Evolutionary conservation across 2,113 vertebrate genomes (phyloP).

Genomic region (Saguinus imperator): DNA sequence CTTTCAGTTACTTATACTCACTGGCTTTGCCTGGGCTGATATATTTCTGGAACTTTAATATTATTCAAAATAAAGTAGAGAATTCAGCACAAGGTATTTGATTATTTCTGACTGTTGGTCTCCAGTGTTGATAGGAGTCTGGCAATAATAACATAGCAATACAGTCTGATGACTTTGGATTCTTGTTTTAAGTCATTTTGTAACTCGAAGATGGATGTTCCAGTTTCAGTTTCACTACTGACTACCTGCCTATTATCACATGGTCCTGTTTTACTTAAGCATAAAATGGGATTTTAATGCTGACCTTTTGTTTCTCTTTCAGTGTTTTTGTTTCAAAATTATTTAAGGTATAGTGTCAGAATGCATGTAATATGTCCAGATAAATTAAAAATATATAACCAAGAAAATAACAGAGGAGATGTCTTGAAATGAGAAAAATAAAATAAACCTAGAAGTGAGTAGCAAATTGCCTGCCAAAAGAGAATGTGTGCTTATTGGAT

Average conservation of each 20-base stretch:
- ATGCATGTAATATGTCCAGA: not conserved
- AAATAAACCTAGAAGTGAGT: not conserved
- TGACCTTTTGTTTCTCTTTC: not conserved
- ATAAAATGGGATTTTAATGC: constrained; percentile 12
- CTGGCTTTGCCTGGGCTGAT: constrained; percentile 39
- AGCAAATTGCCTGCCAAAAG: not conserved
- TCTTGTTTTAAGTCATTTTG: constrained; percentile 19
- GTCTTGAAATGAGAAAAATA: not conserved
- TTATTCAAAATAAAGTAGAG: constrained; percentile 64
- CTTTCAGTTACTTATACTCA: constrained; percentile 12
- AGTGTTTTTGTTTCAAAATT: not conserved
- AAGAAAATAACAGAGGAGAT: not conserved
- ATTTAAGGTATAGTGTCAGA: not conserved
- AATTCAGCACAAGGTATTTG: constrained; percentile 46
- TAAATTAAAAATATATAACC: constrained; percentile 8
- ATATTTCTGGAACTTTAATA: constrained; percentile 66
- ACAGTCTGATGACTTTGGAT: not conserved
- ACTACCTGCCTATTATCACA: not conserved
- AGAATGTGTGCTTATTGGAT: not conserved
- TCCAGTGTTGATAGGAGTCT: constrained; percentile 48
- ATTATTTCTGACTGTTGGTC: constrained; percentile 52
- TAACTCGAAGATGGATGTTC: not conserved
- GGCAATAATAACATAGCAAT: constrained; percentile 38
- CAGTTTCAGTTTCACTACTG: not conserved
- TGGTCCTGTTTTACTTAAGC: constrained; percentile 2